A percentile compares a stretch with the other conserved stretches of the same genome.
Conservation (phyloP, 2,888 invertebrate genomes). For the Xanthostigma xanthostigma region DNA sequence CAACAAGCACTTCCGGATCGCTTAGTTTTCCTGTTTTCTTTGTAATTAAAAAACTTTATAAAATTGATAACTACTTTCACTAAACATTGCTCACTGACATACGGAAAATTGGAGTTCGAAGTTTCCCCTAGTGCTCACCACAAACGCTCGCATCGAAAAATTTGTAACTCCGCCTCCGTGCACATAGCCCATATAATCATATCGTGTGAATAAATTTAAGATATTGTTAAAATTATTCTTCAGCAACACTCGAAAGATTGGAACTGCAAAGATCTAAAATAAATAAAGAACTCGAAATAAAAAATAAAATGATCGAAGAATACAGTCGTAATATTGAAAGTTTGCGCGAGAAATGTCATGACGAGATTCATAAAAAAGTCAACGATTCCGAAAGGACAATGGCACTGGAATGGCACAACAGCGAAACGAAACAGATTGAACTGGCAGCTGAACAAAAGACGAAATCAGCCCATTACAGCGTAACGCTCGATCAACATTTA, state of each 20-base stretch:
- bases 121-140: no score
- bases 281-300: slow-evolving; percentile 21
- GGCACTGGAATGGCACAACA: slow-evolving; percentile 33
- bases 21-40: no score
- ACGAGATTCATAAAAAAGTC: slow-evolving; percentile 14
- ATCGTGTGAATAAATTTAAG: slow-evolving; percentile 7
- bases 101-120: no score
- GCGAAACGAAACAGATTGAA: slow-evolving; percentile 31
- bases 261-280: slow-evolving; percentile 25
- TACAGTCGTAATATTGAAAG: slow-evolving; percentile 21
- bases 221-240: slow-evolving; percentile 7
- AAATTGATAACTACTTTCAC: no score
- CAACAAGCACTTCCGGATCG: no score
- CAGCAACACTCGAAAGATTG: slow-evolving; percentile 22
- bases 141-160: no score
- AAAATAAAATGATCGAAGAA: slow-evolving; percentile 23
- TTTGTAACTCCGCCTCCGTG: no score
- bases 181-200: no score
- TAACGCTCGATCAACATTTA: slow-evolving; percentile 31
- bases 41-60: no score
- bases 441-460: slow-evolving; percentile 34
- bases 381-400: slow-evolving; percentile 36
- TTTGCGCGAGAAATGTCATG: slow-evolving; percentile 17
- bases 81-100: no score
- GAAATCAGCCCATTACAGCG: slow-evolving; percentile 28